Conservation (phyloP, 2,797 vertebrate species). For the Euthynnus affinis region DNA sequence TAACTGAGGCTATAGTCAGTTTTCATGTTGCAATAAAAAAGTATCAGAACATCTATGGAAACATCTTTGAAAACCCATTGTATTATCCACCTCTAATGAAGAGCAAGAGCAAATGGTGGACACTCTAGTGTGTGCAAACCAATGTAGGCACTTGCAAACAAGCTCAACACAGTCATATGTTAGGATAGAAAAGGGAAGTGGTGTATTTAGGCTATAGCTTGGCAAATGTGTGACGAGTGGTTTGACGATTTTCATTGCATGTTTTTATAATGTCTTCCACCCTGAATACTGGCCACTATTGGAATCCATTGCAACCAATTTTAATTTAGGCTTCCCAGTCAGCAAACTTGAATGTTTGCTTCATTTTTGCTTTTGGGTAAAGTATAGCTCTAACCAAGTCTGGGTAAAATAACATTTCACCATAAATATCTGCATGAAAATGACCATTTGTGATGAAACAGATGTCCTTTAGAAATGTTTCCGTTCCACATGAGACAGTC, state of each 20-base stretch:
- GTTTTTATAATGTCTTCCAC: not conserved
- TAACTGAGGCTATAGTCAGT: too few species aligned
- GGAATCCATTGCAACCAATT: not conserved
- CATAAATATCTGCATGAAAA: conserved; percentile 12
- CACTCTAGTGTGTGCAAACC: too few species aligned
- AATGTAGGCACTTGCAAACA: too few species aligned
- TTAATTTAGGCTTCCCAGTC: not conserved
- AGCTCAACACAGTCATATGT: too few species aligned
- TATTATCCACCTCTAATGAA: too few species aligned
- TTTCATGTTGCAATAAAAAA: too few species aligned
- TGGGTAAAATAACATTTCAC: conserved; percentile 4
- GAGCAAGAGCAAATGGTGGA: too few species aligned
- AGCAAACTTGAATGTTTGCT: not conserved
- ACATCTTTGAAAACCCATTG: too few species aligned
- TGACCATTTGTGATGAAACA: conserved; percentile 23
- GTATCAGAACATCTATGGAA: too few species aligned
- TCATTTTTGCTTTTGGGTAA: not conserved
- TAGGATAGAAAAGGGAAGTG: too few species aligned
- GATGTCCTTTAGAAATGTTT: conserved; percentile 12
- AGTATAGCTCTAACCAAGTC: not conserved
- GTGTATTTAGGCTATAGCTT: too few species aligned
- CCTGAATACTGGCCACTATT: not conserved
- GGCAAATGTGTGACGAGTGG: not conserved
- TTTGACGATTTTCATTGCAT: not conserved
- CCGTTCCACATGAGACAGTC: not conserved